Conservation (phyloP, 2,888 invertebrate species). For the Ferdinandea cuprea region DNA sequence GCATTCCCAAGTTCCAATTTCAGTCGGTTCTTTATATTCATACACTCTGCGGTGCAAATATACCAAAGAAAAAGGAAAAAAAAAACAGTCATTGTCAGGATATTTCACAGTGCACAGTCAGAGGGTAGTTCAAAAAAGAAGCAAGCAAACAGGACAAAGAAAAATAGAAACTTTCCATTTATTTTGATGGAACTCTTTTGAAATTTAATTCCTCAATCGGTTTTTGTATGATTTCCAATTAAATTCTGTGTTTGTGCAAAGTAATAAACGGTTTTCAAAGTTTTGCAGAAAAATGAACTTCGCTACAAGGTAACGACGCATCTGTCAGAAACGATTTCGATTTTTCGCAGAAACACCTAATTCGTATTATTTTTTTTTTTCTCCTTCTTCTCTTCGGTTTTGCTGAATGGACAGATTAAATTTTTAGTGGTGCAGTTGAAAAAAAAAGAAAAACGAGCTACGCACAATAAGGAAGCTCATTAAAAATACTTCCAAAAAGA, state of each 20-base stretch:
- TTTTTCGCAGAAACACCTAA: slow-evolving; percentile 76
- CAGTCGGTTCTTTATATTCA: slow-evolving; percentile 54
- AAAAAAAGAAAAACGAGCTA: not conserved
- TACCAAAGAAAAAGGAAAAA: not conserved
- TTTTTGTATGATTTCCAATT: slow-evolving; percentile 7
- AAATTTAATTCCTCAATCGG: slow-evolving; percentile 54
- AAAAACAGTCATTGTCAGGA: slow-evolving; percentile 42
- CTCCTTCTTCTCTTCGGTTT: not conserved
- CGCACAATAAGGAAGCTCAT: not conserved
- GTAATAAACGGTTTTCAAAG: slow-evolving; percentile 17
- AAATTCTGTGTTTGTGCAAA: slow-evolving; percentile 32
- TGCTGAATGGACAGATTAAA: slow-evolving; percentile 30
- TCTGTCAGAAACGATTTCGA: slow-evolving; percentile 75
- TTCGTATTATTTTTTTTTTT: slow-evolving; percentile 48
- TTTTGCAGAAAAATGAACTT: slow-evolving; percentile 55
- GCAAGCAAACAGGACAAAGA: no score
- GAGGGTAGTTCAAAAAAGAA: slow-evolving; percentile 17
- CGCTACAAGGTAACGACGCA: slow-evolving; percentile 63
- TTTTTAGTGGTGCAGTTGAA: slow-evolving; percentile 8
- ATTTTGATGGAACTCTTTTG: slow-evolving; percentile 38
- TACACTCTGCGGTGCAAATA: slow-evolving; percentile 35
- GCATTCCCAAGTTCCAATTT: slow-evolving; percentile 62
- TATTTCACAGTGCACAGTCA: slow-evolving; percentile 51
- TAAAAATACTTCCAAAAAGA: slow-evolving; percentile 11
- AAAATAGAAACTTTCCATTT: slow-evolving; percentile 48